Evolutionary conservation across 1,140 invertebrate species (phyloP).

Genomic region (Drosophila mojavensis): DNA sequence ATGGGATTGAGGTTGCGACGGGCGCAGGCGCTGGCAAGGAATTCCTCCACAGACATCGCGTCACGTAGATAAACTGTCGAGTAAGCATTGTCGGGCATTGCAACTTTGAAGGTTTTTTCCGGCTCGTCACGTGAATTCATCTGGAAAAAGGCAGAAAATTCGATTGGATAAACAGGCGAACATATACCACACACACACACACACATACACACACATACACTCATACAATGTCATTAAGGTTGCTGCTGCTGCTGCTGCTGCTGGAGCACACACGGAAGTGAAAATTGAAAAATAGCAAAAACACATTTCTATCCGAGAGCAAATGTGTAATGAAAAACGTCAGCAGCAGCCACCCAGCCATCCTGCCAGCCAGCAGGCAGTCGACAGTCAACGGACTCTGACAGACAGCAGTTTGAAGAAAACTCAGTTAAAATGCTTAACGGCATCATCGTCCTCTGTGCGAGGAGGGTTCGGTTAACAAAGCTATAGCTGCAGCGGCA

Average conservation of each 20-base stretch:
- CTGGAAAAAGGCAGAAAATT: slow-evolving; percentile 85
- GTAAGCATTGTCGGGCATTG: slow-evolving; percentile 91
- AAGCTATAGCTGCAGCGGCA: slow-evolving; percentile 5
- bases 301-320: slow-evolving; percentile 64
- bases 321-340: slow-evolving; percentile 81
- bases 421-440: slow-evolving; percentile 80
- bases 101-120: slow-evolving; percentile 94
- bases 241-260: slow-evolving; percentile 39
- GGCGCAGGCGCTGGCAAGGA: slow-evolving; percentile 95
- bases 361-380: slow-evolving; percentile 20
- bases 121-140: slow-evolving; percentile 92
- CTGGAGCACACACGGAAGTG: slow-evolving; percentile 62
- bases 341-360: slow-evolving; percentile 51
- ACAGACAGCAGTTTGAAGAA: slow-evolving; percentile 59
- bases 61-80: slow-evolving; percentile 94
- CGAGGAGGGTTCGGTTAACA: background rate
- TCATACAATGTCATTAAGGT: slow-evolving; percentile 74
- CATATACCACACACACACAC: slow-evolving; percentile 30
- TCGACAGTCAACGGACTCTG: slow-evolving; percentile 36
- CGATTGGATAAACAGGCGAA: slow-evolving; percentile 78
- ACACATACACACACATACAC: slow-evolving; percentile 29
- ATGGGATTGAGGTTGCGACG: slow-evolving; percentile 95
- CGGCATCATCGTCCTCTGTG: slow-evolving; percentile 50
- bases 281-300: slow-evolving; percentile 82
- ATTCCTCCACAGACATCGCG: slow-evolving; percentile 97